Conservation (phyloP, 2,797 vertebrate species). For the Acanthornis magna region DNA sequence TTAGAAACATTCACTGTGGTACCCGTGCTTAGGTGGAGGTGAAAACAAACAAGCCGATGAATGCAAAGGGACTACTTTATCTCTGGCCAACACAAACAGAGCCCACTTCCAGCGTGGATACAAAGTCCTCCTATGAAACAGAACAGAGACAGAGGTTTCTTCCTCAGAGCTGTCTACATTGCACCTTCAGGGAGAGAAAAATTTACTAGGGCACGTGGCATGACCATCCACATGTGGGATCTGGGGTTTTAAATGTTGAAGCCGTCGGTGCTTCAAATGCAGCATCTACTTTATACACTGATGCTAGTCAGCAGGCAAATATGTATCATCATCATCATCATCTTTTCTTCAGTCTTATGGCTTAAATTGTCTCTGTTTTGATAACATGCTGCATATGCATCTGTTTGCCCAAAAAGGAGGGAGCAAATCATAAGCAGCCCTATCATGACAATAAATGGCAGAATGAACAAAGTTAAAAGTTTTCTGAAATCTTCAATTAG, state of each 20-base stretch:
- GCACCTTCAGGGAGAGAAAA: not conserved
- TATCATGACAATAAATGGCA: not conserved
- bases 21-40: not conserved
- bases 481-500: not conserved
- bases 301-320: not conserved
- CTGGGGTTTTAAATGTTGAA: not conserved
- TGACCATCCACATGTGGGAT: fast-evolving
- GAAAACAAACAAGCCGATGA: not conserved
- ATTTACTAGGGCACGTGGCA: fast-evolving
- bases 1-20: not conserved
- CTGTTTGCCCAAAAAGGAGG: not conserved
- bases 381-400: not conserved
- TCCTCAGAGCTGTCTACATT: not conserved
- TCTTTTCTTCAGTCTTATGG: not conserved
- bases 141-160: not conserved
- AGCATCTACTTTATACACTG: not conserved
- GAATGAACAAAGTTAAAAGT: not conserved
- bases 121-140: not conserved
- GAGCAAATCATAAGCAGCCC: not conserved
- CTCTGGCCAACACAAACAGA: not conserved
- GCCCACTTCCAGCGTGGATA: not conserved
- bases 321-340: not conserved
- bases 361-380: not conserved
- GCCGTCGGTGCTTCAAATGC: not conserved
- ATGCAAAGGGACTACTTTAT: not conserved